Evolutionary conservation across 2,888 invertebrate genomes (phyloP), one percentile per base, ranked within the genome.

Genomic region (Macrophya alboannulata): DNA sequence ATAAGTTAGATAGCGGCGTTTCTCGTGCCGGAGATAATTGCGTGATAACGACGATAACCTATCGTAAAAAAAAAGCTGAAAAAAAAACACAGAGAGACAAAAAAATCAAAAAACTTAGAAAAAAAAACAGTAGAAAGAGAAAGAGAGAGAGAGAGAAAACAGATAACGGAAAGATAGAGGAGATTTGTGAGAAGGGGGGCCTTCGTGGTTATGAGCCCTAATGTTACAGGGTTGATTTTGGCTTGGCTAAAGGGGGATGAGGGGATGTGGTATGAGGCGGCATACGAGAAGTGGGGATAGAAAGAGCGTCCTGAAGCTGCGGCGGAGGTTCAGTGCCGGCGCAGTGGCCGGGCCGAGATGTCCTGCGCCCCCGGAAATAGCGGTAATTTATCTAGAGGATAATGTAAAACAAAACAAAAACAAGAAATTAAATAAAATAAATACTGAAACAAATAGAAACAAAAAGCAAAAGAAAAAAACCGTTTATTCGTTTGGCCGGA

Each of bases 321-420:
- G 92, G 91, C 92, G 92, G 91, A 91, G 92, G 92, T 91, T 93
- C 92, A 93, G 93, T 93, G 92, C 92, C 93, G 93, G 93, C 93
- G 93, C 93, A 93, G 93, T 93, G 93, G 93, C 93, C 93, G 93
- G 93, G 93, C 93, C 92, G 92, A 91, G 92, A 92, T 92, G 93
- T 92, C 92, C 92, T 92, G 92, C 91, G 92, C 88, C 87, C 86
- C 83, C 83, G 83, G 83, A 37, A 81, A 43, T 45, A 62, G 48
- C 31, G 83, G 40, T 81, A 31, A 81, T 62, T n/a, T 31, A 21
- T 37, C 10, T 12, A 12, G n/a, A 9, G 12, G 55, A 79, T n/a
- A 43, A 15, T 45, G 45, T 43, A 40, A 59, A 37, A 79, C 21
- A 4, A 1, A 31, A 40, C 0, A 31, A 31, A 25, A 65, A 65